Percentiles rank a stretch among this genome's conserved stretches.
These are phyloP conservation scores for Psophia crepitans DNA, from an alignment of 2,113 vertebrate species.

Conservation along the genomic window DNA sequence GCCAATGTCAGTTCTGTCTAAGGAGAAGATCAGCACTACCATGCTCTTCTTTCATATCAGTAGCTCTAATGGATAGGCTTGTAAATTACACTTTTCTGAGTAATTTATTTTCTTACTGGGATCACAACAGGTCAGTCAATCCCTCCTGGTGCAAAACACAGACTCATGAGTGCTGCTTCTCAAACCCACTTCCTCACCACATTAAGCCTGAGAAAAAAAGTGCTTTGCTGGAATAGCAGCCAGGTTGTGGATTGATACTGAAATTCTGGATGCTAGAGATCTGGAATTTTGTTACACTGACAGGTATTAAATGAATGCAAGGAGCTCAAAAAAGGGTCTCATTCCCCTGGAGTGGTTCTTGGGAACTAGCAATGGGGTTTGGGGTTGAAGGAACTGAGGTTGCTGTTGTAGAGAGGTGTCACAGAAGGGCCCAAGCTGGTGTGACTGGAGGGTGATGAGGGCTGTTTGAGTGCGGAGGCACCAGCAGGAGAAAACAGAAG, in stretches of 20 bases:
- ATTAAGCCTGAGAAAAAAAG: neutral
- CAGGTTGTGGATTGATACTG: neutral
- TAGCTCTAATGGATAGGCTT: neutral
- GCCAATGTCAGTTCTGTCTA: neutral
- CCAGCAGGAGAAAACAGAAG: neutral
- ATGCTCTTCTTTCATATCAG: neutral
- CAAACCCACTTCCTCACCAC: neutral
- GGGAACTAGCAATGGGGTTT: neutral
- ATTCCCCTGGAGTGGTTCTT: neutral
- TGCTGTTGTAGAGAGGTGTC: neutral
- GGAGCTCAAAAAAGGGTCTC: neutral
- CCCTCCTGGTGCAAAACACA: neutral
- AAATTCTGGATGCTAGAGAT: neutral
- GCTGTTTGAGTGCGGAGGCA: accelerated
- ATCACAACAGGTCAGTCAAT: neutral
- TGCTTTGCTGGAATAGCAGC: neutral
- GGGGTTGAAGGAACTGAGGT: neutral
- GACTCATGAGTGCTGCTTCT: neutral
- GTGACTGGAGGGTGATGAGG: neutral
- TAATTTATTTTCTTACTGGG: neutral
- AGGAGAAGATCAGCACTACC: neutral
- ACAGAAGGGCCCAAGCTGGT: neutral
- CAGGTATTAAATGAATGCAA: neutral
- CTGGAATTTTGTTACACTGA: neutral
- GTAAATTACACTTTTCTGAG: neutral